Percentiles rank a stretch among this genome's conserved stretches.
Evolutionary conservation across 2,888 invertebrate species (phyloP).

Genomic region (Troides oblongomaculatus): DNA sequence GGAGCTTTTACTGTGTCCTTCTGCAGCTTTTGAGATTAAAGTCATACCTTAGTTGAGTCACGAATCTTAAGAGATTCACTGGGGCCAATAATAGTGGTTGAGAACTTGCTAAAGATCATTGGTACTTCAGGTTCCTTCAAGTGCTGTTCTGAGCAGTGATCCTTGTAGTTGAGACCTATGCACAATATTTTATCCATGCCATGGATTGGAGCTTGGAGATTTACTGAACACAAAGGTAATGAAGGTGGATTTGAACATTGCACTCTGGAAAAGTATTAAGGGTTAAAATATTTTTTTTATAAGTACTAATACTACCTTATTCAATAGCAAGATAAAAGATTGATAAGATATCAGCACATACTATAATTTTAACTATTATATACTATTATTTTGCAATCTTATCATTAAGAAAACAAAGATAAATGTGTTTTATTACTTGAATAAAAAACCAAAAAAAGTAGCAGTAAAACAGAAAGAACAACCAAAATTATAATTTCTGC

Average conservation of each 20-base stretch:
- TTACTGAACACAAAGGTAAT: slow-evolving; percentile 73
- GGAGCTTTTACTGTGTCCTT: no score
- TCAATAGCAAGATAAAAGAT: no score
- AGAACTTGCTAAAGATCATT: slow-evolving; percentile 93
- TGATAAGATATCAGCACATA: no score
- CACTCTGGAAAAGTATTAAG: slow-evolving; percentile 36
- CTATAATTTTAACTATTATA: no score
- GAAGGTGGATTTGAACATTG: slow-evolving; percentile 37
- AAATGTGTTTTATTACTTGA: no score
- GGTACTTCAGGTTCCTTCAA: slow-evolving; percentile 86
- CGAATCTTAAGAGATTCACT: slow-evolving; percentile 80
- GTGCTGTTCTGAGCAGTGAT: slow-evolving; percentile 92
- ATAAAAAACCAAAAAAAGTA: no score
- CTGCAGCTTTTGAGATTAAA: neutral
- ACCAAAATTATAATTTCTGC: no score
- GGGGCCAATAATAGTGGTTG: slow-evolving; percentile 88
- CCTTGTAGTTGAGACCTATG: slow-evolving; percentile 91
- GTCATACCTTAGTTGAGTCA: slow-evolving; percentile 52
- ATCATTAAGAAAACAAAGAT: no score
- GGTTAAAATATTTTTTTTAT: slow-evolving; percentile 12
- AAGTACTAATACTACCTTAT: neutral
- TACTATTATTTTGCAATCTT: no score
- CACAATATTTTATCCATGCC: slow-evolving; percentile 92
- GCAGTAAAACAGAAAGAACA: no score
- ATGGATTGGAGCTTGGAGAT: slow-evolving; percentile 85